These are phyloP conservation scores for Oncorhynchus nerka DNA, from an alignment of 2,113 vertebrate species.

Conservation along the genomic window DNA sequence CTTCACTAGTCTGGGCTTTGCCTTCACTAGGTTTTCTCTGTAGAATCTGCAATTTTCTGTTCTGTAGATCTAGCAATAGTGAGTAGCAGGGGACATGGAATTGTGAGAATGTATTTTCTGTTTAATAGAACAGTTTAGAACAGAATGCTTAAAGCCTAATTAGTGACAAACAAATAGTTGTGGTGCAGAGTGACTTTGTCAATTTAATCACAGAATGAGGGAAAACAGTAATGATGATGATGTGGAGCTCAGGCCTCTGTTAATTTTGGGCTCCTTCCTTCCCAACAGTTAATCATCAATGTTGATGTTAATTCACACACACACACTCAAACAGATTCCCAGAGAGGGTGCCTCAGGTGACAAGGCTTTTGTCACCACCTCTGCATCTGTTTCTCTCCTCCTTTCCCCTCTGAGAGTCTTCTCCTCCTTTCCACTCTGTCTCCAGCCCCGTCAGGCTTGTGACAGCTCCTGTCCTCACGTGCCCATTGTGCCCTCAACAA, in stretches of 20 bases:
- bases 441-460: slow-evolving; percentile 27
- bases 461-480: slow-evolving; percentile 42
- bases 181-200: slow-evolving; percentile 7
- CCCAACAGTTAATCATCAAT: slow-evolving; percentile 30
- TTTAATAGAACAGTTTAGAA: slow-evolving; percentile 5
- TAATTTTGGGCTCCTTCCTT: slow-evolving; percentile 25
- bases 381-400: not conserved
- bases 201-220: slow-evolving; percentile 24
- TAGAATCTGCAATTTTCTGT: not conserved
- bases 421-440: not conserved
- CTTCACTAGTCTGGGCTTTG: slow-evolving; percentile 15
- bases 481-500: not conserved
- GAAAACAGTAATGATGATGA: slow-evolving; percentile 8
- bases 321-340: slow-evolving; percentile 1
- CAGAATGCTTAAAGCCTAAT: not conserved
- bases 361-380: slow-evolving; percentile 41
- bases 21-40: not conserved
- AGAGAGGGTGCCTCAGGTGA: slow-evolving; percentile 33
- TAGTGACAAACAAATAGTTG: not conserved
- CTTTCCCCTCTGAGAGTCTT: not conserved
- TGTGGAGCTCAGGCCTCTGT: slow-evolving; percentile 28
- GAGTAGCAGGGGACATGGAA: not conserved
- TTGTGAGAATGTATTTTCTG: not conserved
- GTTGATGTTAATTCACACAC: slow-evolving; percentile 43
- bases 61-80: not conserved